Percentiles rank a stretch among this genome's conserved stretches.
Evolutionary conservation across 2,113 vertebrate species (phyloP).

Genomic region (Rhombomys opimus): DNA sequence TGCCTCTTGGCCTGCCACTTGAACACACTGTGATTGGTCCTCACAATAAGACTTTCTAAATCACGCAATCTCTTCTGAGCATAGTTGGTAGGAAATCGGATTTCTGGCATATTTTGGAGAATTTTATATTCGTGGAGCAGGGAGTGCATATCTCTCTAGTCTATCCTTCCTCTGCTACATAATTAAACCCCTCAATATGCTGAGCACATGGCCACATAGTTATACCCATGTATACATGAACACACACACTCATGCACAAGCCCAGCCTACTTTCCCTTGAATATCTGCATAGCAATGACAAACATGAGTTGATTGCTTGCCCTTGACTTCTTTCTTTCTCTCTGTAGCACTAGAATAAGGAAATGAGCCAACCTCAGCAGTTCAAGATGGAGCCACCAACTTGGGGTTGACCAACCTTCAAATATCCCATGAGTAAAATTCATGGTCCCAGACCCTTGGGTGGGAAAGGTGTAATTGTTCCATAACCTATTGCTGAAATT

Average conservation of each 20-base stretch:
- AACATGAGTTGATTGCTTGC: not conserved
- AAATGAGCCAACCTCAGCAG: not conserved
- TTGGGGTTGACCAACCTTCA: not conserved
- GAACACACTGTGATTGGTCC: constrained; percentile 26
- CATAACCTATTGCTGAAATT: constrained; percentile 1
- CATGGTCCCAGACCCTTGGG: not conserved
- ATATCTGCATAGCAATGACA: not conserved
- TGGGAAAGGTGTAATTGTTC: not conserved
- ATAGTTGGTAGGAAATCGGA: constrained; percentile 57
- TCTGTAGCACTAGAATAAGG: not conserved
- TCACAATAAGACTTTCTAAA: constrained; percentile 58
- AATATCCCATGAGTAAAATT: not conserved
- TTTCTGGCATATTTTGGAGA: constrained; percentile 51
- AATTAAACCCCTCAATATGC: constrained; percentile 12
- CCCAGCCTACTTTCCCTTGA: not conserved
- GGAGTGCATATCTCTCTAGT: not conserved
- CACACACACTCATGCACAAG: too few species aligned
- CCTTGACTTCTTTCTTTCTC: not conserved
- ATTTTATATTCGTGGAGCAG: not conserved
- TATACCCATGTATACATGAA: too few species aligned
- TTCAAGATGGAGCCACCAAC: not conserved
- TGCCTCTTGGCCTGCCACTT: constrained; percentile 40
- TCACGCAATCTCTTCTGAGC: constrained; percentile 46
- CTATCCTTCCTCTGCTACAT: constrained; percentile 3
- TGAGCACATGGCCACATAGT: not conserved